A percentile compares a stretch with the other conserved stretches of the same genome.
Evolutionary conservation across 2,113 vertebrate species (phyloP).

Genomic region (Pica pica): DNA sequence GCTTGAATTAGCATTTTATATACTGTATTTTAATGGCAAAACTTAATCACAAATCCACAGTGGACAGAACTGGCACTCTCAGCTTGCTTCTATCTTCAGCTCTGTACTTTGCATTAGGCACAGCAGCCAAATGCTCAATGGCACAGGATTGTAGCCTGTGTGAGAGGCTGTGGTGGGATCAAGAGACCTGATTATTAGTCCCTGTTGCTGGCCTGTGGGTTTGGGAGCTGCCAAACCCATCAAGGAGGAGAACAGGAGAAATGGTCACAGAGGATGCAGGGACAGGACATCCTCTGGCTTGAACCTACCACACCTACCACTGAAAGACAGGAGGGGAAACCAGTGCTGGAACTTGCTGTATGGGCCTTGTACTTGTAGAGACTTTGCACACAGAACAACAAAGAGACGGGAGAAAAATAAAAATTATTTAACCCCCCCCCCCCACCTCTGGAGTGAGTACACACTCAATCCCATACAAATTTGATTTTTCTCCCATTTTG

Average conservation of each 20-base stretch:
- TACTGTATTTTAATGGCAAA: slow-evolving; percentile 62
- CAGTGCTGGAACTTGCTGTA: neutral
- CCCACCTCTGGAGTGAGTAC: neutral
- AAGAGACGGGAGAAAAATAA: neutral
- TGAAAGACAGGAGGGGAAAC: neutral
- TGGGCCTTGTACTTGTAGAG: neutral
- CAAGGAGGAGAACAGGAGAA: neutral
- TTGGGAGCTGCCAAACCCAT: neutral
- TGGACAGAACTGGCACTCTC: slow-evolving; percentile 44
- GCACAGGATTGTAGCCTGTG: neutral
- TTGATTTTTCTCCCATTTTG: neutral
- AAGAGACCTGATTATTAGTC: neutral
- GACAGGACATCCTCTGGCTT: neutral
- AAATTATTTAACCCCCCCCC: neutral
- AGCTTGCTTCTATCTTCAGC: slow-evolving; percentile 15
- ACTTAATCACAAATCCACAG: slow-evolving; percentile 58
- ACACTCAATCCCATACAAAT: neutral
- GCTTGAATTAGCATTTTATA: slow-evolving; percentile 63
- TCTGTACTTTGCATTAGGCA: slow-evolving; percentile 9
- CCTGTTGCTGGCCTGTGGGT: neutral
- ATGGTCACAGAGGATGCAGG: neutral
- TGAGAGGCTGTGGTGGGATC: neutral
- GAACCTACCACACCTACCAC: too few species aligned
- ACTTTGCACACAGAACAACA: neutral
- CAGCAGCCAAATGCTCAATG: neutral